Evolutionary conservation across 2,888 invertebrate species (phyloP), one percentile per base, ranked within the genome.

Genomic region (Eupelmus urozonus): DNA sequence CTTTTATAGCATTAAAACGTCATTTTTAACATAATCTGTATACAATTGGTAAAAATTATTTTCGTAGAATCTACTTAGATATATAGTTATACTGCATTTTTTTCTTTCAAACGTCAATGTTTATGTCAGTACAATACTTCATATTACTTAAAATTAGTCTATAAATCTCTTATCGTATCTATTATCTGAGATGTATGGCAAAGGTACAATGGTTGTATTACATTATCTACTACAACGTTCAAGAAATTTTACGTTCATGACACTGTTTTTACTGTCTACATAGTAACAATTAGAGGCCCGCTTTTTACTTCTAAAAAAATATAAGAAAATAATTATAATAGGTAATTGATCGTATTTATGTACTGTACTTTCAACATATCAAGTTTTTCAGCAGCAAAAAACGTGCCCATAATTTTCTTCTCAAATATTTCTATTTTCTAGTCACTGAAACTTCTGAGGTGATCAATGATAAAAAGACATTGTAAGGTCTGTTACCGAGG

Each of bases 381-480:
- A 1, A 5, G 13, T 27, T 71, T 66, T 62, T 45, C 69, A 69
- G 3, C 57, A 65, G 53, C 60, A 53, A 76, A 76, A 73, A 76
- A 72, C n/a, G 29, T 20, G 18, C 40, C 53, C 40, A 51, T 63
- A 76, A 70, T 59, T 49, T 66, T 49, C 55, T 27, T 53, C 27
- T 71, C 25, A 7, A 18, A 45, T 70, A 72, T 34, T 49, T 73
- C 55, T 81, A 78, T 62, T 76, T 74, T 74, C 75, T 59, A 72
- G 57, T 73, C 60, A 72, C n/a, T 59, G 51, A 42, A 73, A 71
- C 13, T 69, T 29, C 20, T 71, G 55, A 9, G 71, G 71, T 80
- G 79, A 82, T 81, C 76, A 77, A 76, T 82, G 81, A 72, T 80
- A 80, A 80, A 76, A 82, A 82, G 81, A 80, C 80, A 75, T 80